Evolutionary conservation across 2,113 vertebrate species (phyloP), one percentile per base, ranked within the genome.

Genomic region (Reinhardtius hippoglossoides): DNA sequence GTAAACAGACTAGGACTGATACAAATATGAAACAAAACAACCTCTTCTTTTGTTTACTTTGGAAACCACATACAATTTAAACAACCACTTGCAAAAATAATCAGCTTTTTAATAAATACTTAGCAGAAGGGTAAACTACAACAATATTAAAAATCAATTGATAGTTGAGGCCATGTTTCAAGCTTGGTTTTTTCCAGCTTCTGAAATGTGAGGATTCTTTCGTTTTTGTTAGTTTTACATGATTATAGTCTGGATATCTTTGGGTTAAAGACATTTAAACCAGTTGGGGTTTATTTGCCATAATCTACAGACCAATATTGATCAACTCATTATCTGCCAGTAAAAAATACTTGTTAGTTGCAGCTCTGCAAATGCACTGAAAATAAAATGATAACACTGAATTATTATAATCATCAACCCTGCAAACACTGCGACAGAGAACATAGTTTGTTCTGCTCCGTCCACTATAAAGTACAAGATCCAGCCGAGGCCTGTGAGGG

Each of bases 401-500:
- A 42, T 70, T 18, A 9, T 37, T 37, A 2, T 20, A 1, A 26
- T 9, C 3, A 27, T 20, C 42, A 3, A 7, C 8, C 18, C 3
- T 10, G 10, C 57, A 35, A 14, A 62, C 61, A 31, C 21, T 26
- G n/a, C 3, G 37, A 42, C 27, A 16, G 18, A 9, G 14, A 59
- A 18, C 1, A 9, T 27, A n/a, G 7, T 66, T 12, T 50, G 48
- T 50, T 50, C 48, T 7, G 3, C 48, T 20, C 7, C 0, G 8
- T n/a, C 50, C 46, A 20, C 46, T 50, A 5, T 50, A 50, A 12
- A 42, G 40, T 42, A 42, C 40, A 42, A 69, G 55, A 44, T 52
- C 48, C 46, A 50, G 64, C 18, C 65, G 2, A 21, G 71, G 78
- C 67, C 81, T 31, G 31, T 37, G n/a, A 56, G 52, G 13, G 40